Evolutionary conservation across 2,888 invertebrate species (phyloP).

Genomic region (Tenthredo amoena): DNA sequence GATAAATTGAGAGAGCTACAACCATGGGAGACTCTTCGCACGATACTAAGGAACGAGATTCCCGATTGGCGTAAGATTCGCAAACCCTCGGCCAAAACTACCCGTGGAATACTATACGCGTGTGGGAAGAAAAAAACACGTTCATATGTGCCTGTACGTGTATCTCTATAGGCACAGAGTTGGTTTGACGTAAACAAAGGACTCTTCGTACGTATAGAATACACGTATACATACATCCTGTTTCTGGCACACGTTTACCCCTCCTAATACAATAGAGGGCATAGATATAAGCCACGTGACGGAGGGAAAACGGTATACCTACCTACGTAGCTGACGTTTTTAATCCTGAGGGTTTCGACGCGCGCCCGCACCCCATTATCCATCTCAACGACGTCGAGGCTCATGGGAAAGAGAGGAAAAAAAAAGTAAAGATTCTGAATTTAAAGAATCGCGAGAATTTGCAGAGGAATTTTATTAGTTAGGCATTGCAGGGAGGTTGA

Average conservation of each 20-base stretch:
- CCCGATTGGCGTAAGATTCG: too few relatives aligned
- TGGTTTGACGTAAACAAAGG: constrained; percentile 30
- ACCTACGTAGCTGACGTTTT: constrained; percentile 26
- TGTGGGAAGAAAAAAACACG: not conserved
- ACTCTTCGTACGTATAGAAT: not conserved
- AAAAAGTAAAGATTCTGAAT: not conserved
- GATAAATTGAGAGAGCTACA: too few relatives aligned
- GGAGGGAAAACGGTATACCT: not conserved
- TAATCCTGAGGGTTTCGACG: constrained; percentile 23
- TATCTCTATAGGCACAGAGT: not conserved
- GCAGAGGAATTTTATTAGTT: not conserved
- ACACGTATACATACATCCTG: not conserved
- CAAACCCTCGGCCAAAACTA: too few relatives aligned
- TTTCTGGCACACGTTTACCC: constrained; percentile 3
- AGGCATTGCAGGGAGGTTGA: not conserved
- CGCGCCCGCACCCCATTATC: constrained; percentile 11
- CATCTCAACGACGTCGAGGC: not conserved
- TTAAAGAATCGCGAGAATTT: not conserved
- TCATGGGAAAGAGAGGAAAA: not conserved
- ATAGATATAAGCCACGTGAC: constrained; percentile 13
- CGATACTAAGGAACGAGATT: too few relatives aligned
- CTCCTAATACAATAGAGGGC: not conserved
- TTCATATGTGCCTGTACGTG: not conserved
- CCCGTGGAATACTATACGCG: not conserved
- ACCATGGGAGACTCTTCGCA: too few relatives aligned